Conservation (phyloP, 2,888 invertebrate species). For the Phaedon cochleariae region DNA sequence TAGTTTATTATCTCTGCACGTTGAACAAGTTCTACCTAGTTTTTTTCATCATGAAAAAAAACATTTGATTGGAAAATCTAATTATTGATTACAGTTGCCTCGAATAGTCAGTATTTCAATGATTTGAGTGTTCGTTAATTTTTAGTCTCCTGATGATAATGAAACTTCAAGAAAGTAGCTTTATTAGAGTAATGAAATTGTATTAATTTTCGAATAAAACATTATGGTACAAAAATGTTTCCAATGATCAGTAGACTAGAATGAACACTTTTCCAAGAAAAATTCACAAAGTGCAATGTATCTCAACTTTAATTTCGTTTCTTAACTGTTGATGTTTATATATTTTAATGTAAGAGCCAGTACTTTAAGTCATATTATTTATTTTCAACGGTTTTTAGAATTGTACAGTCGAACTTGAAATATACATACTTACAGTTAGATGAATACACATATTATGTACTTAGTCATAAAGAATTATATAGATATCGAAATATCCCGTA, state of each 20-base stretch:
- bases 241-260: slow-evolving; percentile 43
- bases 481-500: slow-evolving; percentile 43
- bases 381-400: slow-evolving; percentile 56
- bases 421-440: slow-evolving; percentile 41
- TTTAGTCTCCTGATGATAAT: slow-evolving; percentile 38
- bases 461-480: slow-evolving; percentile 47
- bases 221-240: slow-evolving; percentile 46
- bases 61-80: not conserved
- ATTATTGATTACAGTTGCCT: not conserved
- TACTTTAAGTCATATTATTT: slow-evolving; percentile 62
- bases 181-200: slow-evolving; percentile 43
- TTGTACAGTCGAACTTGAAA: slow-evolving; percentile 54
- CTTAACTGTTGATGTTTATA: slow-evolving; percentile 63
- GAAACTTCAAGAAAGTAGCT: slow-evolving; percentile 43
- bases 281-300: slow-evolving; percentile 57
- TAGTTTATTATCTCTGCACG: not conserved
- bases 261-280: slow-evolving; percentile 33
- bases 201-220: slow-evolving; percentile 38
- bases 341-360: slow-evolving; percentile 64
- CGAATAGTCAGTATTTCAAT: slow-evolving; percentile 24
- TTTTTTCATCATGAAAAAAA: not conserved
- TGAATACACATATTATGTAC: slow-evolving; percentile 48
- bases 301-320: slow-evolving; percentile 53
- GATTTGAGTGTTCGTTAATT: slow-evolving; percentile 24
- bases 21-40: not conserved